Conservation (phyloP, 1,140 invertebrate genomes). For the Nasonia vitripennis region DNA sequence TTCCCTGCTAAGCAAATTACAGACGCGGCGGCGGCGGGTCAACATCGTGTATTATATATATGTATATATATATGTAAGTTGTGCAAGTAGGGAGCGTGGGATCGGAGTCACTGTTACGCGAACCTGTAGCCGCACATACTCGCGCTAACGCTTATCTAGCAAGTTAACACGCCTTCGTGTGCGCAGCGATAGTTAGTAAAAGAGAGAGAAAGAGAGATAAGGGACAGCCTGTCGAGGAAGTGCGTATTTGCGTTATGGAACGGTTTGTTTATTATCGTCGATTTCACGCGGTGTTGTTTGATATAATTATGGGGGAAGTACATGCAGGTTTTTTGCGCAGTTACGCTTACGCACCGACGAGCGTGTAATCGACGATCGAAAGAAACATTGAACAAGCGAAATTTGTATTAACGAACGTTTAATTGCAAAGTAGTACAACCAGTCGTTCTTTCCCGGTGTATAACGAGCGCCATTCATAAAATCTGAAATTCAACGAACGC, state of each 20-base stretch:
- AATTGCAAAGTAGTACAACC: too few relatives aligned
- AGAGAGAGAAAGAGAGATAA: neutral
- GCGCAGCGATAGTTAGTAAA: neutral
- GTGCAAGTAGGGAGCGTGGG: conserved; percentile 56
- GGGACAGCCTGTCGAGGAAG: neutral
- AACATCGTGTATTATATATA: neutral
- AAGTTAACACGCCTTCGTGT: neutral
- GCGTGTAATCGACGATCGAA: too few relatives aligned
- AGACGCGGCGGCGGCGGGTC: neutral
- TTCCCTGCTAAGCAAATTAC: neutral
- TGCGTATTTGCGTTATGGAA: conserved; percentile 18
- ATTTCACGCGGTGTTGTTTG: neutral
- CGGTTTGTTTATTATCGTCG: neutral
- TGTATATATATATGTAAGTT: neutral
- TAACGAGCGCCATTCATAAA: neutral
- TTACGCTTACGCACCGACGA: neutral
- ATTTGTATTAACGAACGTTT: too few relatives aligned
- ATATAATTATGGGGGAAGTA: neutral
- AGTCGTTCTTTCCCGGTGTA: too few relatives aligned
- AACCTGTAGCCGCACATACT: neutral
- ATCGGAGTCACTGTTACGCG: conserved; percentile 59
- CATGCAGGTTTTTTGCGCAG: neutral
- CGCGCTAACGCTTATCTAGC: neutral
- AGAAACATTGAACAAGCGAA: too few relatives aligned
- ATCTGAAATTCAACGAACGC: neutral